These are phyloP conservation scores for Oikopleura dioica DNA, from an alignment of 23 tunicate genomes.

Conservation along the genomic window DNA sequence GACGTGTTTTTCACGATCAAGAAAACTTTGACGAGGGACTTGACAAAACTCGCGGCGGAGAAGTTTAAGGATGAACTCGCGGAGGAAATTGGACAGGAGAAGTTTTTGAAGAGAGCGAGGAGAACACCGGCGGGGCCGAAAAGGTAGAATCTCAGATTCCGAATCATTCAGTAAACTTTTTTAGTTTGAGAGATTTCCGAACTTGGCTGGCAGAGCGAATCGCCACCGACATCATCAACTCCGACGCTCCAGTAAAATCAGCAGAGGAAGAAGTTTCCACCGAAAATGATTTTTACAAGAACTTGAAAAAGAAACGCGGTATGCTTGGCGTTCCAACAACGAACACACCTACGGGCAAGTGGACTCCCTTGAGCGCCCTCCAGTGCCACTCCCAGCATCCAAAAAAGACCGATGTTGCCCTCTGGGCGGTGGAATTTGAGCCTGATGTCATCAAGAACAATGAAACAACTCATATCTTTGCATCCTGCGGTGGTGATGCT, in stretches of 20 bases:
- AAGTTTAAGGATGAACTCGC: not conserved
- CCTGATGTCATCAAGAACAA: not conserved
- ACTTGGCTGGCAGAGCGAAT: slow-evolving; percentile 6
- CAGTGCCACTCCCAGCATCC: not conserved
- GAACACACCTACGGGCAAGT: not conserved
- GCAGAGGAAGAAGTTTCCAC: too few species aligned
- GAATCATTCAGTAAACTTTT: not conserved
- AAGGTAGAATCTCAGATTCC: not conserved
- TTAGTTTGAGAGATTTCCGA: not conserved
- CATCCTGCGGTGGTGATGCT: slow-evolving; percentile 75
- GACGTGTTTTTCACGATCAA: not conserved
- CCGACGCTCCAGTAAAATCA: too few species aligned
- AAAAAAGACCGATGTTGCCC: not conserved
- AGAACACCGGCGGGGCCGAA: too few species aligned
- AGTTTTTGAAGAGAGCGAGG: too few species aligned
- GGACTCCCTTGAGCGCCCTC: not conserved
- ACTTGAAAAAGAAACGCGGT: not conserved
- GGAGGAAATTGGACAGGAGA: too few species aligned
- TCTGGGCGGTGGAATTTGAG: slow-evolving; percentile 1
- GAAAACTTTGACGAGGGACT: not conserved
- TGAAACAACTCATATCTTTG: slow-evolving; percentile 33
- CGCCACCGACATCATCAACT: too few species aligned
- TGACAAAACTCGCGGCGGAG: not conserved
- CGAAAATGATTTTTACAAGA: not conserved
- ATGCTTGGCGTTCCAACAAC: not conserved